Base-by-base conservation (phyloP, 1,140 invertebrate species). In the Drosophila sechellia region DNA sequence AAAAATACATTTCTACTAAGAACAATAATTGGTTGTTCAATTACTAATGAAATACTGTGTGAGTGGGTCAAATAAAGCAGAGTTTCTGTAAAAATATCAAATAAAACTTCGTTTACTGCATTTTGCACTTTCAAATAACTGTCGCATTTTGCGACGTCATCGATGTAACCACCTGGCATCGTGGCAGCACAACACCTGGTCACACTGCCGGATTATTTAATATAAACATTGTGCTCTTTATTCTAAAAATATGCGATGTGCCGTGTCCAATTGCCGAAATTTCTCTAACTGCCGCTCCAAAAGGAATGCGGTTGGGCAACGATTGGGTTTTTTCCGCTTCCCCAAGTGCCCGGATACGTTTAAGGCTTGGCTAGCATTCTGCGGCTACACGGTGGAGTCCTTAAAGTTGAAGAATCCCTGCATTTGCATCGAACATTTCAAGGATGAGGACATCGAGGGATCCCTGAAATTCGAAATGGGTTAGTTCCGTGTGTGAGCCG, bases 401-500 rank as follows among this genome's bases (percentile, higher is more conserved):
- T n/a, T 46, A 0, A 76, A 54, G n/a, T 17, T 46, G 2, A 86
- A 87, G 13, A 81, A 63, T 54, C 60, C 71, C 5, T 72, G 60
- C 49, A 70, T 86, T 31, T 86, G 81, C 50, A 81, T 75, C 34
- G 75, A 81, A 5, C 81, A 86, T 34, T 86, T 86, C n/a, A 70
- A 59, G 25, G 73, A 71, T n/a, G 81, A 87, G 12, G 81, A 86
- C 39, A 87, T 86, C 3, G 78, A 81, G 43, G 81, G 81, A 1
- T 63, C 59, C 8, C 48, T 87, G 0, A 76, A 86, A 25, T 87
- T 78, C 31, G 74, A 86, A 75, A 87, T 86, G 78, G 81, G 81
- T 86, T 34, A 58, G 60, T 39, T 6, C 1, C 27, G 5, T 3
- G 31, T 1, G 12, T 25, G 6, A 15, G 20, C 0, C 1, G 2